Percentiles rank a stretch among this genome's conserved stretches.
These are phyloP conservation scores for Phenganax stokvisi DNA, from an alignment of 92 coral and sea anemone species.

Conservation along the genomic window DNA sequence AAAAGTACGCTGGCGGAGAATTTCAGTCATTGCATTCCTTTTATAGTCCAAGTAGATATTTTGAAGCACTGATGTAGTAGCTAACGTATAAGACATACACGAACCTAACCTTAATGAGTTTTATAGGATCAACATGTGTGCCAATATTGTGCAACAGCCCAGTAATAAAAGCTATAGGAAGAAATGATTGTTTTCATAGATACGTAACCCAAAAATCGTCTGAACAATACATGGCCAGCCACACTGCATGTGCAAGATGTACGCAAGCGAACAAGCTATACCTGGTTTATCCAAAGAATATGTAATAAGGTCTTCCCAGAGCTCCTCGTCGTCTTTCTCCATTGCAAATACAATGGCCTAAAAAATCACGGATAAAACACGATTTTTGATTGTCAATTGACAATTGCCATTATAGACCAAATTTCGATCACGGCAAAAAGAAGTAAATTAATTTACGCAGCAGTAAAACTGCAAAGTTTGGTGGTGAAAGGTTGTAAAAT, in stretches of 20 bases:
- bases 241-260: too few species aligned
- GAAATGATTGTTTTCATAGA: neutral
- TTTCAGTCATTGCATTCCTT: too few species aligned
- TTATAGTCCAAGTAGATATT: too few species aligned
- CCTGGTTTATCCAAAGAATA: slow-evolving; percentile 98
- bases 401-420: too few species aligned
- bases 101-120: slow-evolving; percentile 69
- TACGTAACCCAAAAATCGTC: neutral
- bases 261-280: too few species aligned
- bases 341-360: slow-evolving; percentile 95
- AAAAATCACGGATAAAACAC: neutral
- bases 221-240: too few species aligned
- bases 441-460: too few species aligned
- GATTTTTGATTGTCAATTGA: neutral
- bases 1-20: too few species aligned
- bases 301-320: slow-evolving; percentile 95
- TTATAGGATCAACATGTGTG: slow-evolving; percentile 95
- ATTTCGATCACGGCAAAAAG: too few species aligned
- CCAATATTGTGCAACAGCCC: slow-evolving; percentile 91
- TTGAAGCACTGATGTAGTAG: neutral
- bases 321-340: slow-evolving; percentile 86
- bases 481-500: too few species aligned
- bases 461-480: too few species aligned
- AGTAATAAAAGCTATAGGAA: slow-evolving; percentile 70
- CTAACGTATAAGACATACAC: neutral